These are phyloP conservation scores for Proteles cristata DNA, from an alignment of 2,113 vertebrate genomes.

Conservation along the genomic window DNA sequence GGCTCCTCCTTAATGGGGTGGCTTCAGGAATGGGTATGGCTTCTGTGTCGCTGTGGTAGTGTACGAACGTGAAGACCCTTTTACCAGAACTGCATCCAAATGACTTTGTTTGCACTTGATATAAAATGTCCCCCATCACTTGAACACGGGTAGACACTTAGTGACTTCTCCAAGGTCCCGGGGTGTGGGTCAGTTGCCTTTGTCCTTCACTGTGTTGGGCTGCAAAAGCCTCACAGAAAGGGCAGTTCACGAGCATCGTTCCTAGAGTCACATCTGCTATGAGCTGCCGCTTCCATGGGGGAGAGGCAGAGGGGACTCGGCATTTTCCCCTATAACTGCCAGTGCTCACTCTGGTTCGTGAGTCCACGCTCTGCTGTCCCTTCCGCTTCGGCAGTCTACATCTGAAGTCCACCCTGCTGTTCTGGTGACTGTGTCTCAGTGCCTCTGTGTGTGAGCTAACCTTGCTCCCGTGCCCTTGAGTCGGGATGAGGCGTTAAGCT, in stretches of 20 bases:
- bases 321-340: conserved; percentile 7
- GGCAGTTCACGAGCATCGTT: neutral
- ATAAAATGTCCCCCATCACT: neutral
- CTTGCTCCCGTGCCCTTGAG: neutral
- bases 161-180: neutral
- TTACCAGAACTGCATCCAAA: conserved; percentile 78
- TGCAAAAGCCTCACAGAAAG: conserved; percentile 41
- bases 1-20: conserved; percentile 69
- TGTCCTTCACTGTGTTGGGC: neutral
- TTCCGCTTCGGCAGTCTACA: conserved; percentile 78
- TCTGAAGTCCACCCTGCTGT: conserved; percentile 77
- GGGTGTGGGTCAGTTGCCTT: neutral
- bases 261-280: neutral
- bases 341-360: conserved; percentile 38
- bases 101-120: conserved; percentile 39
- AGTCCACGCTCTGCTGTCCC: conserved; percentile 61
- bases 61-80: conserved; percentile 71
- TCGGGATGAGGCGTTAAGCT: neutral
- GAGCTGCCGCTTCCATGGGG: neutral
- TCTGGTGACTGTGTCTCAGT: conserved; percentile 85
- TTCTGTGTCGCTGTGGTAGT: conserved; percentile 64
- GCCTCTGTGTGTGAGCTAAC: conserved; percentile 77
- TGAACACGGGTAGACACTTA: conserved; percentile 21
- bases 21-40: conserved; percentile 59
- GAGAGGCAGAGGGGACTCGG: neutral